Percentiles rank a stretch among this genome's conserved stretches.
These are phyloP conservation scores for Hydropsyche betteni DNA, from an alignment of 2,888 invertebrate genomes.

Conservation along the genomic window DNA sequence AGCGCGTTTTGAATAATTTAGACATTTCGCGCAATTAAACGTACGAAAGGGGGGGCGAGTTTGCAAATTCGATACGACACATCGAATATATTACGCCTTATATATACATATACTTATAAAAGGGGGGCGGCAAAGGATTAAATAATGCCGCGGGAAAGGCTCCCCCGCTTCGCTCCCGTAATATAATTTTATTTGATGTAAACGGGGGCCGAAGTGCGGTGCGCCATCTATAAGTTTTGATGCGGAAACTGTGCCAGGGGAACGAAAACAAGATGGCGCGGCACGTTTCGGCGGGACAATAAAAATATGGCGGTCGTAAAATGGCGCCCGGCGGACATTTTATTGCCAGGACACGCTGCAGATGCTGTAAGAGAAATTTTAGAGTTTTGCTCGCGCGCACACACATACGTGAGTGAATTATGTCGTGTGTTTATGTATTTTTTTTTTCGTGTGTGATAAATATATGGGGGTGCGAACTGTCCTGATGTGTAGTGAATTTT, in stretches of 20 bases:
- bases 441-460: background rate
- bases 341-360: slow-evolving; percentile 41
- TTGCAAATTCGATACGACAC: slow-evolving; percentile 14
- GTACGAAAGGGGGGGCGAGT: background rate
- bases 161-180: slow-evolving; percentile 2
- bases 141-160: background rate
- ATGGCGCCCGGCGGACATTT: slow-evolving; percentile 41
- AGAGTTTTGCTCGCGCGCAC: slow-evolving; percentile 25
- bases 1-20: slow-evolving; percentile 11
- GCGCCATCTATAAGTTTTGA: slow-evolving; percentile 37
- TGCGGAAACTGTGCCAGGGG: slow-evolving; percentile 37
- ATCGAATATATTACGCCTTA: background rate
- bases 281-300: slow-evolving; percentile 41
- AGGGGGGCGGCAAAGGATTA: background rate
- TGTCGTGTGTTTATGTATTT: background rate
- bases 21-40: slow-evolving; percentile 23
- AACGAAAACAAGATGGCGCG: slow-evolving; percentile 40
- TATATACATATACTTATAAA: too few species aligned
- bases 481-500: too few species aligned
- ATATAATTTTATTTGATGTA: slow-evolving; percentile 36
- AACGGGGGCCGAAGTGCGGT: slow-evolving; percentile 29
- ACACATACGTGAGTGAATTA: slow-evolving; percentile 1
- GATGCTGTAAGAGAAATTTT: slow-evolving; percentile 35
- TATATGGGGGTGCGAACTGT: background rate
- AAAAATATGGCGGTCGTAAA: slow-evolving; percentile 42